Evolutionary conservation across 2,797 vertebrate species (phyloP).

Genomic region (Tangara arthus): DNA sequence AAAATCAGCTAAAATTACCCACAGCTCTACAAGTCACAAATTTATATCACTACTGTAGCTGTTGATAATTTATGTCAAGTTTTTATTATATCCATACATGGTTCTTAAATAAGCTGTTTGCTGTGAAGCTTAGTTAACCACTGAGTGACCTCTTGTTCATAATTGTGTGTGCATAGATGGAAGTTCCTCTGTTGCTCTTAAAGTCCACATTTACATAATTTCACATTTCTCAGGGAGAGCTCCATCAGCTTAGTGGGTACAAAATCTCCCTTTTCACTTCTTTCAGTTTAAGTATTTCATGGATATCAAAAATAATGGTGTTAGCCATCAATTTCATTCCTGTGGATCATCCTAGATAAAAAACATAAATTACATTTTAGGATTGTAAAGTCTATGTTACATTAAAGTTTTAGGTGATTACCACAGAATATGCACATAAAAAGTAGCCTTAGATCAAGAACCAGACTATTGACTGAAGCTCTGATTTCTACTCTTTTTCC

Average conservation of each 20-base stretch:
- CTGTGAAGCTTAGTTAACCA: slow-evolving; percentile 35
- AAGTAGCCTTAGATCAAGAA: slow-evolving; percentile 31
- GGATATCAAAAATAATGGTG: slow-evolving; percentile 60
- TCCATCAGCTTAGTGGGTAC: slow-evolving; percentile 15
- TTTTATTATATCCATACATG: neutral
- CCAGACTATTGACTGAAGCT: slow-evolving; percentile 9
- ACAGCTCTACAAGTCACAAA: neutral
- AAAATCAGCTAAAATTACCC: neutral
- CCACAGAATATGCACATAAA: slow-evolving; percentile 21
- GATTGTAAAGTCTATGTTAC: slow-evolving; percentile 36
- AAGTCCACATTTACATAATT: slow-evolving; percentile 66
- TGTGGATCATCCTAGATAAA: slow-evolving; percentile 66
- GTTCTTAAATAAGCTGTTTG: slow-evolving; percentile 5
- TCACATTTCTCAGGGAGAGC: slow-evolving; percentile 53
- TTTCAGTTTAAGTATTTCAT: slow-evolving; percentile 56
- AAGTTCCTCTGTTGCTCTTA: slow-evolving; percentile 41
- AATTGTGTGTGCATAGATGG: neutral
- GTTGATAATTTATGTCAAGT: neutral
- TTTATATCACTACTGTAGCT: neutral
- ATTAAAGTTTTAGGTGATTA: slow-evolving; percentile 57
- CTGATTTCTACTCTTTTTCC: neutral
- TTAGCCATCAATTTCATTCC: slow-evolving; percentile 49
- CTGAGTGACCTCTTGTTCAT: slow-evolving; percentile 20
- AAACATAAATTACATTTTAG: slow-evolving; percentile 60
- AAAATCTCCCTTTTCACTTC: slow-evolving; percentile 42